phyloP scores from a whole-genome alignment of 2,113 vertebrate genomes.

The Cololabis saira region DNA sequence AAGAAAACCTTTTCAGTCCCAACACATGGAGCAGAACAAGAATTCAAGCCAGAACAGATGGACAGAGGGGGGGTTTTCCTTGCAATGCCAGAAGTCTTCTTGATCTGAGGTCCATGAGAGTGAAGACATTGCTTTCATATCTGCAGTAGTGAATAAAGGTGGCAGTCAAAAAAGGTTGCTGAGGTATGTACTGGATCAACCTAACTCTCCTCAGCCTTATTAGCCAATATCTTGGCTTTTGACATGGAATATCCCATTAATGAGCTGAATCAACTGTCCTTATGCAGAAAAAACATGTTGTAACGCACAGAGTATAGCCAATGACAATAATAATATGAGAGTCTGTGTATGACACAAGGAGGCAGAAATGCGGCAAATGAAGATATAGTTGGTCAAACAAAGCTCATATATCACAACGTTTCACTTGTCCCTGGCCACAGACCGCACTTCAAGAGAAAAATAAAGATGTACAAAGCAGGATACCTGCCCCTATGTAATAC shows the following conservation, averaged over 20 bases:
- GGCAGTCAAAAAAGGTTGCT: conserved; percentile 4
- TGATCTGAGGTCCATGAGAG: conserved; percentile 32
- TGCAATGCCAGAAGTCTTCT: neutral
- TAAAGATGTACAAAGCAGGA: conserved; percentile 26
- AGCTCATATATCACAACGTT: conserved; percentile 38
- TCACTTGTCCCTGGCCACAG: conserved; percentile 16
- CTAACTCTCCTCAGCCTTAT: conserved; percentile 26
- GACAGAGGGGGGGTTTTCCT: conserved; percentile 22
- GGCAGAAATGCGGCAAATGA: conserved; percentile 27
- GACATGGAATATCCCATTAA: conserved; percentile 19
- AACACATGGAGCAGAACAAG: conserved; percentile 19
- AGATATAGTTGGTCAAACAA: conserved; percentile 34
- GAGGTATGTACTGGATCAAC: conserved; percentile 49
- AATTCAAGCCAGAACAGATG: conserved; percentile 41
- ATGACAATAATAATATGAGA: conserved; percentile 5
- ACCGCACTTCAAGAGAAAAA: conserved; percentile 15
- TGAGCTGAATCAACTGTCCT: conserved; percentile 14
- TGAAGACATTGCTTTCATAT: conserved; percentile 30
- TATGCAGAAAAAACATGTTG: conserved; percentile 21
- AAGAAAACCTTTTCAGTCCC: conserved; percentile 22
- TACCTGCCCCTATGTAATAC: conserved; percentile 31
- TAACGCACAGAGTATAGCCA: conserved; percentile 5
- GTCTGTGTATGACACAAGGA: neutral
- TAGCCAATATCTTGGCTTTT: conserved; percentile 50
- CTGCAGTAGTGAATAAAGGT: conserved; percentile 24